These are phyloP conservation scores for Scomber japonicus DNA, from an alignment of 2,113 vertebrate genomes.

Conservation along the genomic window DNA sequence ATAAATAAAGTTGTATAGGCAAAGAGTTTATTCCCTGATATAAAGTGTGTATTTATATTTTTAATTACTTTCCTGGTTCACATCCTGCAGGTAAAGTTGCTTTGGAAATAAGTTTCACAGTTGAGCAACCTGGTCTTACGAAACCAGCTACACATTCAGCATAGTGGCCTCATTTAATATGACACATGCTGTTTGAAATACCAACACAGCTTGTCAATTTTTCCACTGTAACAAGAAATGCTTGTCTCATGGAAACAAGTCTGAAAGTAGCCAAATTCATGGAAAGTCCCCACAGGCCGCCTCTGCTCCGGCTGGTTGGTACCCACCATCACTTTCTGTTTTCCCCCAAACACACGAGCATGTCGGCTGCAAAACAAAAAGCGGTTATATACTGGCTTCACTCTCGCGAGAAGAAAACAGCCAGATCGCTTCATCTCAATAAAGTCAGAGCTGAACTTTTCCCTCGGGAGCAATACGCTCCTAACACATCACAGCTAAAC, in stretches of 20 bases:
- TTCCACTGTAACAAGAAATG: constrained; percentile 76
- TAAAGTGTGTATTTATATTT: no score
- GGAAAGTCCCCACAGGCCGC: constrained; percentile 70
- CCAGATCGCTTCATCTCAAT: constrained; percentile 17
- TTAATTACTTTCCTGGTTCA: background rate
- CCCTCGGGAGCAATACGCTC: constrained; percentile 21
- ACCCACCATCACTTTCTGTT: constrained; percentile 65
- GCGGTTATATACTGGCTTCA: background rate
- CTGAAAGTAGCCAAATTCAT: constrained; percentile 73
- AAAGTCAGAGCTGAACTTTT: constrained; percentile 36
- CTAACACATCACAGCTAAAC: constrained; percentile 48
- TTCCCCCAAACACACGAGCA: constrained; percentile 59
- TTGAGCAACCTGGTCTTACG: constrained; percentile 26
- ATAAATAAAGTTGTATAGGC: background rate
- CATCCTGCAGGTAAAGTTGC: constrained; percentile 17
- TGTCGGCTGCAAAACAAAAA: constrained; percentile 62
- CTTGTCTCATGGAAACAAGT: constrained; percentile 64
- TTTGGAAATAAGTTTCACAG: constrained; percentile 39
- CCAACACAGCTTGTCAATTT: constrained; percentile 77
- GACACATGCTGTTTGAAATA: constrained; percentile 80
- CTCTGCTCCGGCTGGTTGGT: background rate
- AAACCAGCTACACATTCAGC: constrained; percentile 30
- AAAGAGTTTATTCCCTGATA: no score
- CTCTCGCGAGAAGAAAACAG: constrained; percentile 30
- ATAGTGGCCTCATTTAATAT: constrained; percentile 66